A percentile compares a stretch with the other conserved stretches of the same genome.
phyloP scores from a whole-genome alignment of 2,888 invertebrate genomes.

The Petrolisthes manimaculis region DNA sequence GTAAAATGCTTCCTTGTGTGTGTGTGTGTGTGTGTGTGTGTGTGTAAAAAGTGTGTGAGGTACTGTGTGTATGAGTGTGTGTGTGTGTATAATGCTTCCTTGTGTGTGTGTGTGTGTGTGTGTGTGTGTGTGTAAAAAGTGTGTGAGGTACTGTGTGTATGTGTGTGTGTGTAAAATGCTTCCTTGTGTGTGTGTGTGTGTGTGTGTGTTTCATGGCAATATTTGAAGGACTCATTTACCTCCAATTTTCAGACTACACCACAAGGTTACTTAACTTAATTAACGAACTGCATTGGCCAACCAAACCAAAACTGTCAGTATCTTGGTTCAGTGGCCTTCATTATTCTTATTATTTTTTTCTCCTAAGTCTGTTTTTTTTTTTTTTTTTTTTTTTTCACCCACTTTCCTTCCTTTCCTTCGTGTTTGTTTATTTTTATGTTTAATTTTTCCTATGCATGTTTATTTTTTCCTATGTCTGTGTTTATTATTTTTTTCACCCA shows the following conservation, averaged over 20 bases:
- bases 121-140: too few species aligned
- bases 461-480: too few species aligned
- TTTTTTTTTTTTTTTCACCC: neutral
- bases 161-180: too few species aligned
- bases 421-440: neutral
- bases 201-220: too few species aligned
- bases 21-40: neutral
- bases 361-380: neutral
- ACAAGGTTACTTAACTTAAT: neutral
- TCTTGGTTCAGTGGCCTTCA: neutral
- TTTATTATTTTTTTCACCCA: neutral
- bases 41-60: constrained; percentile 22
- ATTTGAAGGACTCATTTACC: too few species aligned
- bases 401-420: neutral
- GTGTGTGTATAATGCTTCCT: neutral
- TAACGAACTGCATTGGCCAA: neutral
- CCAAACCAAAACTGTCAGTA: neutral
- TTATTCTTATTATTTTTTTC: neutral
- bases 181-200: too few species aligned
- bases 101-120: constrained; percentile 11
- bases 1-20: too few species aligned
- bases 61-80: constrained; percentile 4
- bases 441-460: neutral
- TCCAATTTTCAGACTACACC: too few species aligned
- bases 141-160: too few species aligned